These are phyloP conservation scores for Cantharis rufa DNA, from an alignment of 2,888 invertebrate genomes.

Conservation along the genomic window DNA sequence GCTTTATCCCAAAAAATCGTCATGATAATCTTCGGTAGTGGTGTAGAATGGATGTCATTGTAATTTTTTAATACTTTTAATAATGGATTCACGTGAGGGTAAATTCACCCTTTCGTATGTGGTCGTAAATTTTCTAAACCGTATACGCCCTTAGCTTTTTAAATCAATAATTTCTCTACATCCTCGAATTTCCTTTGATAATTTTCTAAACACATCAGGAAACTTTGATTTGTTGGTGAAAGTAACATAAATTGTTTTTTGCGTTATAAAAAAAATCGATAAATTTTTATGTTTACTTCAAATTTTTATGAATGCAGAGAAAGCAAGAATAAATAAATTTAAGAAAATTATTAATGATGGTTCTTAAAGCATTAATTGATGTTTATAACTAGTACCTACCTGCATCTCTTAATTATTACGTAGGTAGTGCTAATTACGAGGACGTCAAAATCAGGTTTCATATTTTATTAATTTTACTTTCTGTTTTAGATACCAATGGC, in stretches of 20 bases:
- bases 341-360: constrained; percentile 10
- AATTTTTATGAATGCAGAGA: background rate
- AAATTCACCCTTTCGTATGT: background rate
- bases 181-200: background rate
- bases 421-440: constrained; percentile 16
- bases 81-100: background rate
- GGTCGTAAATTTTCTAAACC: background rate
- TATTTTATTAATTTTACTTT: constrained; percentile 12
- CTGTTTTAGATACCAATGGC: constrained; percentile 48
- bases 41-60: background rate
- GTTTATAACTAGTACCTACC: constrained; percentile 15
- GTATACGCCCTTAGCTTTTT: background rate
- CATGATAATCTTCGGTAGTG: background rate
- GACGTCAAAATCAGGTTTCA: background rate
- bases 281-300: background rate
- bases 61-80: background rate
- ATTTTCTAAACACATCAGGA: background rate
- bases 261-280: background rate
- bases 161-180: background rate
- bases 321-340: background rate
- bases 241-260: background rate
- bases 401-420: constrained; percentile 19
- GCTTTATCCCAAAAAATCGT: background rate
- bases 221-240: background rate
- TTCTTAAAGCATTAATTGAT: constrained; percentile 18